Base-by-base conservation (phyloP, 2,888 invertebrate genomes). In the Exocentrus adspersus region DNA sequence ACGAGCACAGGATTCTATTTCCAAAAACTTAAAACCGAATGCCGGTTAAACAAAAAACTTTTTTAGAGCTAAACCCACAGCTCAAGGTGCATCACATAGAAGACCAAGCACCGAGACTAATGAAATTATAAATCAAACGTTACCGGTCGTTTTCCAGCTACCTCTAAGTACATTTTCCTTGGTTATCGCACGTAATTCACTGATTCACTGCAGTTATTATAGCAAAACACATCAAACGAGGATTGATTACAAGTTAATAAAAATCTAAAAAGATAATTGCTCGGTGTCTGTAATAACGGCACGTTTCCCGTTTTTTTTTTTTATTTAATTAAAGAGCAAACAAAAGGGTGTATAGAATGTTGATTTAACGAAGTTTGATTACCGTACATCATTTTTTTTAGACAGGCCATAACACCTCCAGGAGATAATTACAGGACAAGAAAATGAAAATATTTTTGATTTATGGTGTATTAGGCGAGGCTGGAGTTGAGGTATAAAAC, bases 291-390 rank as follows among this genome's bases (percentile, higher is more conserved):
- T 17, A 41, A 21, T 53, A 41, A 21, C 16, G 19, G n/a, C 24
- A 12, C 16, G 19, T 28, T 21, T n/a, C n/a, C n/a, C n/a, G n/a
- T n/a, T n/a, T n/a, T 58, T 37, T 58, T 24, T 50, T 46, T 45
- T 43, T 57, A 32, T 58, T 50, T 46, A 48, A 58, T 48, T 43
- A 58, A 58, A 57, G 30, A 50, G 19, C 28, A 59, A 59, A 59
- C 42, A 42, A 24, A 51, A 43, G 17, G 17, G 12, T 6, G 32
- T 32, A 7, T 16, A 51, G 12, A 50, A 50, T 24, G 50, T 59
- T 59, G 41, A 59, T 59, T 51, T 51, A 50, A 32, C 48, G 5
- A 50, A 58, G 46, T 48, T 48, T 48, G 50, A 51, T 54, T 54
- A 43, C 43, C 54, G 43, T 54, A 54, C 42, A 46, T 57, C 57